Evolutionary conservation across 2,113 vertebrate species (phyloP).

Genomic region (Bufo gargarizans): DNA sequence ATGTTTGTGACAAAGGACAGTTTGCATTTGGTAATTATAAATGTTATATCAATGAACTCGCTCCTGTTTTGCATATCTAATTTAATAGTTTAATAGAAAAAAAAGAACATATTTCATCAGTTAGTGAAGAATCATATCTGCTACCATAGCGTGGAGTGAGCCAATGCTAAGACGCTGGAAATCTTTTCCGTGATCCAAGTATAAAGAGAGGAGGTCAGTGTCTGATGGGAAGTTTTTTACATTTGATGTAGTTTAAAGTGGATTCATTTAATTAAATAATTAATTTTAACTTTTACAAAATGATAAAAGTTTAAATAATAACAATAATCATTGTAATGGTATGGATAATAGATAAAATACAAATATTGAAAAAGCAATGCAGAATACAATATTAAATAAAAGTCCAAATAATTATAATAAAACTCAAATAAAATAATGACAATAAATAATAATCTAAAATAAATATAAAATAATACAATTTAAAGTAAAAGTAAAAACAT

Average conservation of each 20-base stretch:
- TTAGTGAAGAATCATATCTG: constrained; percentile 17
- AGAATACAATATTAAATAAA: no score
- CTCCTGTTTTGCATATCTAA: constrained; percentile 51
- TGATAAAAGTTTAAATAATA: neutral
- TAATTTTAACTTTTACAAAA: neutral
- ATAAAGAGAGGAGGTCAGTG: neutral
- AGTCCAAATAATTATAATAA: no score
- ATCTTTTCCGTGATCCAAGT: neutral
- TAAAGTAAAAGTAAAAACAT: no score
- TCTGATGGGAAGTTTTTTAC: neutral
- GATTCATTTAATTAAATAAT: neutral
- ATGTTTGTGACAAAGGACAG: constrained; percentile 39
- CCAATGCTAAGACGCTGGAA: neutral
- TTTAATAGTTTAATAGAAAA: constrained; percentile 35
- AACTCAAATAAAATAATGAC: no score
- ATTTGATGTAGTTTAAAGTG: neutral
- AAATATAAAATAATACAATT: no score
- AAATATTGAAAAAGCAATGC: no score
- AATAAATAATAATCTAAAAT: no score
- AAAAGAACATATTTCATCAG: constrained; percentile 39
- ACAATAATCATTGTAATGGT: neutral
- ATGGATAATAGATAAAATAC: neutral
- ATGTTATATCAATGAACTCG: constrained; percentile 48
- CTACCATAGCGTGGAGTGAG: neutral
- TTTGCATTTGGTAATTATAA: constrained; percentile 52